These are phyloP conservation scores for Onychomys leucogaster DNA, from an alignment of 2,797 vertebrate species.

Conservation along the genomic window DNA sequence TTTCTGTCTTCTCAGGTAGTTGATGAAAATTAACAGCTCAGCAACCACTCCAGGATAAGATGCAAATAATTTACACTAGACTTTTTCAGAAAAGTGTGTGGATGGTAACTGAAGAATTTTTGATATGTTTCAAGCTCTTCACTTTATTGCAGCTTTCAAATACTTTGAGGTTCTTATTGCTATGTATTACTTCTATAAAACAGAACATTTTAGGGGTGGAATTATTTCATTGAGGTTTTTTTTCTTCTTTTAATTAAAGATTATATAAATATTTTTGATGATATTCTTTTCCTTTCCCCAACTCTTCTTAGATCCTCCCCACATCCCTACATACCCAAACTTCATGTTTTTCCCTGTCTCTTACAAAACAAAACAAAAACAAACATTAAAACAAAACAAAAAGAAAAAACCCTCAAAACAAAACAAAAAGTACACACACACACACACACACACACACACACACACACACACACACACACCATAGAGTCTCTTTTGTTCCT, in stretches of 20 bases:
- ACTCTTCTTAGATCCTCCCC: neutral
- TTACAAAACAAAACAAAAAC: neutral
- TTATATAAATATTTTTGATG: neutral
- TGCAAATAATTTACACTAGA: neutral
- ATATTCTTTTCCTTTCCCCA: neutral
- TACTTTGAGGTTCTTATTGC: neutral
- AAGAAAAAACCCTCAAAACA: neutral
- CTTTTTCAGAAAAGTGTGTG: neutral
- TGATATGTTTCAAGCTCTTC: conserved; percentile 9
- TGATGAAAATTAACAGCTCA: neutral
- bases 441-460: neutral
- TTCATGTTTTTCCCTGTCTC: neutral
- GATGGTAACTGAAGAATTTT: neutral
- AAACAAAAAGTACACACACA: neutral
- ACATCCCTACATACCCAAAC: too few species aligned
- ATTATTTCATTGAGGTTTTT: neutral
- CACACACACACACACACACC: neutral
- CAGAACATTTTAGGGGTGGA: neutral
- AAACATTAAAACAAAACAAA: neutral
- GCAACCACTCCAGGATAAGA: neutral
- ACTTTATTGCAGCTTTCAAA: conserved; percentile 37
- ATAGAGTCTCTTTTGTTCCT: neutral
- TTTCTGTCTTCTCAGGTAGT: neutral
- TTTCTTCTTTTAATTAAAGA: neutral
- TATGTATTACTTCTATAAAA: neutral